phyloP scores from a whole-genome alignment of 2,113 vertebrate species.

The Ptilorrhoa leucosticta region DNA sequence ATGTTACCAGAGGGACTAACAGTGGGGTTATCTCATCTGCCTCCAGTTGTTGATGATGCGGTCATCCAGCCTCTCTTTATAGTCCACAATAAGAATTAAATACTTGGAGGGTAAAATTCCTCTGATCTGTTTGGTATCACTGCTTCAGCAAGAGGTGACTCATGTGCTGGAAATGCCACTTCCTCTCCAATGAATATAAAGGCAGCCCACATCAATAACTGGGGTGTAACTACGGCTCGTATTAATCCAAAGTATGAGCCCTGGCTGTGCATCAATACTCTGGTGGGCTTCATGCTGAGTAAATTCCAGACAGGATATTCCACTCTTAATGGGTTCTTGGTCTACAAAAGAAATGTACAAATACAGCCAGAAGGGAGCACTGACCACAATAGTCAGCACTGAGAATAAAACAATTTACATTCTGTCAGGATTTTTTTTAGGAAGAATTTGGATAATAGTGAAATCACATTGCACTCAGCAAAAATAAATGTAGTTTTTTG shows the following conservation, averaged over 20 bases:
- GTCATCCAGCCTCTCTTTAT: neutral
- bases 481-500: neutral
- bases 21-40: neutral
- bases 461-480: neutral
- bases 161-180: neutral
- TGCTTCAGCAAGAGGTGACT: neutral
- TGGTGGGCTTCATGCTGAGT: neutral
- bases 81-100: neutral
- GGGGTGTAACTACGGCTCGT: neutral
- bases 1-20: neutral
- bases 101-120: neutral
- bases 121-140: neutral
- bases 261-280: neutral
- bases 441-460: neutral
- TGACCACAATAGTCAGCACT: neutral
- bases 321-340: neutral
- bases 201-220: neutral
- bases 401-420: neutral
- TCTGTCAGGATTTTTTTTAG: neutral
- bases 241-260: neutral
- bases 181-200: neutral
- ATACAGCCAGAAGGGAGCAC: neutral
- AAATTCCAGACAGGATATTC: neutral
- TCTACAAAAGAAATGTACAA: neutral
- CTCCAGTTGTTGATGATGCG: neutral